A percentile compares a stretch with the other conserved stretches of the same genome.
Evolutionary conservation across 2,797 vertebrate species (phyloP).

Genomic region (Trachurus trachurus): DNA sequence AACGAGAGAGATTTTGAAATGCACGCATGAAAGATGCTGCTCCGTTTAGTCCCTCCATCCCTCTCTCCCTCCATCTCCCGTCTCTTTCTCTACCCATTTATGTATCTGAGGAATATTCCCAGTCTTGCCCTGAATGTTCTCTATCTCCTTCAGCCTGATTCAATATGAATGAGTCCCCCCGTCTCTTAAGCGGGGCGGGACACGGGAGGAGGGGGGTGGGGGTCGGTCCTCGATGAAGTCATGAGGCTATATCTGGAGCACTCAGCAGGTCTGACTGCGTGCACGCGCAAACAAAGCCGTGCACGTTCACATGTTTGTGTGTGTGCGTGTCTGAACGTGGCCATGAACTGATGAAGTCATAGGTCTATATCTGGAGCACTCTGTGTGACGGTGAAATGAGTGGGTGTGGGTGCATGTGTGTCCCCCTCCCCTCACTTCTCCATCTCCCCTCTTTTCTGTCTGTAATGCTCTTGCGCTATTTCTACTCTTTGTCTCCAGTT

Average conservation of each 20-base stretch:
- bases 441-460: slow-evolving; percentile 59
- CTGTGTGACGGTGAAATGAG: slow-evolving; percentile 57
- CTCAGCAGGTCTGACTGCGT: slow-evolving; percentile 65
- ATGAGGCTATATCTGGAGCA: slow-evolving; percentile 79
- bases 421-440: slow-evolving; percentile 45
- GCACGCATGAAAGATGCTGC: slow-evolving; percentile 3
- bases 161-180: slow-evolving; percentile 80
- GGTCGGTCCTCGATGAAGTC: slow-evolving; percentile 69
- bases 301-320: slow-evolving; percentile 33
- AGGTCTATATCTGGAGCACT: slow-evolving; percentile 71
- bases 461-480: slow-evolving; percentile 65
- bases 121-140: slow-evolving; percentile 48
- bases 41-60: slow-evolving; percentile 10
- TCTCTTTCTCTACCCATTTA: slow-evolving; percentile 38
- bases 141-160: slow-evolving; percentile 66
- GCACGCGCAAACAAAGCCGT: slow-evolving; percentile 3
- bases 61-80: slow-evolving; percentile 43
- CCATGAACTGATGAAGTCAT: slow-evolving; percentile 72
- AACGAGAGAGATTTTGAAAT: slow-evolving; percentile 1
- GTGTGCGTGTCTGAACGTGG: slow-evolving; percentile 41
- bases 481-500: slow-evolving; percentile 73
- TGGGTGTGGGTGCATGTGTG: slow-evolving; percentile 46
- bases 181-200: slow-evolving; percentile 63
- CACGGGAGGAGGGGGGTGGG: slow-evolving; percentile 18
- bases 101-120: slow-evolving; percentile 43